Evolutionary conservation across 23 tunicate species (phyloP).

Genomic region (Trididemnum nubilum): DNA sequence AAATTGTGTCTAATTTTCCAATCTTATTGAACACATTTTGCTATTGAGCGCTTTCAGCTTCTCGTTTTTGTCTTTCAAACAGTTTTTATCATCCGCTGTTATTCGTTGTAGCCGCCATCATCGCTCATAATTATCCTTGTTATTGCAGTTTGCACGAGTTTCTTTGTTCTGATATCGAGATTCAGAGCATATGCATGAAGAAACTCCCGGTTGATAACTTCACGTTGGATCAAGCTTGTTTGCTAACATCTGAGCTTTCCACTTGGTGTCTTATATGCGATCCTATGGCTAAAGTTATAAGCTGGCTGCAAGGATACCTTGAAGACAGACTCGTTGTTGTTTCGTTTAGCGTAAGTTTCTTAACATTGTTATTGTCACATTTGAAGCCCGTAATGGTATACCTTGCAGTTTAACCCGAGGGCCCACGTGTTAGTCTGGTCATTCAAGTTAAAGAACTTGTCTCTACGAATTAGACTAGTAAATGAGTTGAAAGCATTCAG

Average conservation of each 20-base stretch:
- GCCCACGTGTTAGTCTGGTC: too few relatives aligned
- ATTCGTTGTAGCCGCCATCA: too few relatives aligned
- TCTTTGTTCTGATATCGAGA: slow-evolving; percentile 39
- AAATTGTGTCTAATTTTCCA: too few relatives aligned
- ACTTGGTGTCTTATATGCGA: slow-evolving; percentile 93
- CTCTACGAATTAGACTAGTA: neutral
- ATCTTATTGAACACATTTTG: too few relatives aligned
- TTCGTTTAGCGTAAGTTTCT: slow-evolving; percentile 55
- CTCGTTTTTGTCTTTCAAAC: too few relatives aligned
- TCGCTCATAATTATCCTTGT: too few relatives aligned
- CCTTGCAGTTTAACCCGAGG: neutral
- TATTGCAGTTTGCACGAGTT: slow-evolving; percentile 65
- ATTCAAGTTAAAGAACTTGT: neutral
- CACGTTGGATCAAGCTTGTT: slow-evolving; percentile 74
- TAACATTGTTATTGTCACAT: too few relatives aligned
- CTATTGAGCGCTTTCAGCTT: too few relatives aligned
- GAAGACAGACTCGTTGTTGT: slow-evolving; percentile 50
- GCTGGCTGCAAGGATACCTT: slow-evolving; percentile 63
- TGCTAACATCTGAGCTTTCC: slow-evolving; percentile 62
- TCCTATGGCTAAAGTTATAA: slow-evolving; percentile 61
- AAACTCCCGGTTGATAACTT: slow-evolving; percentile 63
- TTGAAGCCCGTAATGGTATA: neutral
- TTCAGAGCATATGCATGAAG: slow-evolving; percentile 51
- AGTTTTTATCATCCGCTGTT: too few relatives aligned
- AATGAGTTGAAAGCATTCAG: too few relatives aligned